Conservation (phyloP, 1,140 invertebrate species). For the Rhopalosiphum padi region DNA sequence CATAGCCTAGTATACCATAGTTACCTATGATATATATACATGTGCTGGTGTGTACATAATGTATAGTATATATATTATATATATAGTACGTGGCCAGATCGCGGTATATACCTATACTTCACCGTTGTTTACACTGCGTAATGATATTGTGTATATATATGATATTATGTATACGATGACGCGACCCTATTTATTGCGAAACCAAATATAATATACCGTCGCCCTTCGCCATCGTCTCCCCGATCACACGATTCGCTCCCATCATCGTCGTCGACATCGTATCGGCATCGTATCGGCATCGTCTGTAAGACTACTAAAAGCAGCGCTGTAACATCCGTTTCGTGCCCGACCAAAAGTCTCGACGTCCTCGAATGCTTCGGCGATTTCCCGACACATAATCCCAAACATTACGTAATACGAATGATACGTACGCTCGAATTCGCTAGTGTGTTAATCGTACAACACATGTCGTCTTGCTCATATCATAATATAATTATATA, state of each 20-base stretch:
- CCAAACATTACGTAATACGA: too few species aligned
- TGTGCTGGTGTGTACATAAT: neutral
- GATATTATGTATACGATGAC: neutral
- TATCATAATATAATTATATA: neutral
- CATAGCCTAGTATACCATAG: too few species aligned
- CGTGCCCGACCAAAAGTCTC: neutral
- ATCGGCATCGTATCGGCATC: neutral
- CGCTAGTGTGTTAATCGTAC: too few species aligned
- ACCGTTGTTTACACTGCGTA: neutral
- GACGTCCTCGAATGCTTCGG: neutral
- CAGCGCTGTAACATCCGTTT: neutral
- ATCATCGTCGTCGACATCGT: neutral
- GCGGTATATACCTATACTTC: neutral
- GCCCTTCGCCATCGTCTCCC: neutral
- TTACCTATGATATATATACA: neutral
- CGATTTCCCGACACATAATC: neutral
- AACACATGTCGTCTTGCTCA: too few species aligned
- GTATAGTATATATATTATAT: neutral
- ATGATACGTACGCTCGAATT: too few species aligned
- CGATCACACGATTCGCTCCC: neutral
- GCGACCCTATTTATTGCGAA: neutral
- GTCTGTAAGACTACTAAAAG: neutral
- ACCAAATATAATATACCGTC: neutral
- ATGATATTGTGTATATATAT: neutral
- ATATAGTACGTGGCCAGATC: neutral